A percentile compares a stretch with the other conserved stretches of the same genome.
Evolutionary conservation across 2,797 vertebrate species (phyloP).

Genomic region (Dipus sagitta): DNA sequence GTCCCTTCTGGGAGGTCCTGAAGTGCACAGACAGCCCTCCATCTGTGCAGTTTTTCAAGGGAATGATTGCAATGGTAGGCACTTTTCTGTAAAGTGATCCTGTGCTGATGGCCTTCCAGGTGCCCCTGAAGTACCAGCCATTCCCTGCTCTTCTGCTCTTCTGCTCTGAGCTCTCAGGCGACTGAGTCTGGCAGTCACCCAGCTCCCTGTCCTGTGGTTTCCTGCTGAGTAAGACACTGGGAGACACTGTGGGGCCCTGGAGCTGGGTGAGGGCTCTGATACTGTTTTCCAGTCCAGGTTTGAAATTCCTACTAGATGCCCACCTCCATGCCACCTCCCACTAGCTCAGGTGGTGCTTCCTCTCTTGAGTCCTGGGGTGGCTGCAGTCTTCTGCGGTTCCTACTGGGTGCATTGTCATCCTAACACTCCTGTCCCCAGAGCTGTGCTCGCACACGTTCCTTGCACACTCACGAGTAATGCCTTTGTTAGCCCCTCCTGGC

Average conservation of each 20-base stretch:
- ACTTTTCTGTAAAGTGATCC: fast-evolving
- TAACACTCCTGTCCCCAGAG: no score
- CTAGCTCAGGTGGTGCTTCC: neutral
- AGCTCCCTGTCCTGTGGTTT: neutral
- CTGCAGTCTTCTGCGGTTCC: no score
- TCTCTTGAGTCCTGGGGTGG: neutral
- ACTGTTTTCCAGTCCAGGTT: fast-evolving
- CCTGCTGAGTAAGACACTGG: fast-evolving
- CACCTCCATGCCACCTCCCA: fast-evolving
- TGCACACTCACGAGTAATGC: neutral
- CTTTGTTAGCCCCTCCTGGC: neutral
- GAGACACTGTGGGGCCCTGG: neutral
- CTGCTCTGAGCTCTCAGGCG: neutral
- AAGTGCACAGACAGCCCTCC: neutral
- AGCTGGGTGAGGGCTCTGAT: neutral
- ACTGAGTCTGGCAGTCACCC: neutral
- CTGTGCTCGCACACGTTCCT: fast-evolving
- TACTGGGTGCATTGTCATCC: no score
- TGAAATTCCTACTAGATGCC: no score
- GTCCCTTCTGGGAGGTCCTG: no score
- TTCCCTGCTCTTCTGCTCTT: neutral
- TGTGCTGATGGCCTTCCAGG: no score
- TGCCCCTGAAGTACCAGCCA: fast-evolving
- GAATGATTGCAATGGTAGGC: no score
- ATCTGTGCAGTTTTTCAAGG: fast-evolving